A percentile compares a stretch with the other conserved stretches of the same genome.
phyloP scores from a whole-genome alignment of 2,797 vertebrate species.

The Microchirus variegatus region DNA sequence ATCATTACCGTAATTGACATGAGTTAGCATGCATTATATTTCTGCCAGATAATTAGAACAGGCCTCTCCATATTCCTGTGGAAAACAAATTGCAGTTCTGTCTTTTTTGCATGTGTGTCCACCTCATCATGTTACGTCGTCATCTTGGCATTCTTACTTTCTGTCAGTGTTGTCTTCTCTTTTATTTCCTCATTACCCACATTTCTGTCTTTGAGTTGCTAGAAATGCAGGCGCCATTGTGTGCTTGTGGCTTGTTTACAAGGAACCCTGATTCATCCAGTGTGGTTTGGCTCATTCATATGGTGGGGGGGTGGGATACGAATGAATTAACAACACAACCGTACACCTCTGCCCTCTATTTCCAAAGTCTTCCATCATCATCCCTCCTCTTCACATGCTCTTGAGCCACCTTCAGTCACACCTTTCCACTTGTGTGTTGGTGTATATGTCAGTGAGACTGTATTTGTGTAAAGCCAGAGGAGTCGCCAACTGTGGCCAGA shows the following conservation, averaged over 20 bases:
- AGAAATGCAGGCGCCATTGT: constrained; percentile 75
- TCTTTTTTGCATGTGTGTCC: too few species aligned
- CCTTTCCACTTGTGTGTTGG: constrained; percentile 71
- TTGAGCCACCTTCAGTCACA: constrained; percentile 63
- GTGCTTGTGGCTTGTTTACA: constrained; percentile 77
- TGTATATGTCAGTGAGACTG: constrained; percentile 55
- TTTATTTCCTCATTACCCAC: constrained; percentile 42
- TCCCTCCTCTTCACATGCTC: constrained; percentile 57
- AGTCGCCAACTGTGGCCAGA: constrained; percentile 64
- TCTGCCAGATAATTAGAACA: too few species aligned
- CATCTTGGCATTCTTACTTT: too few species aligned
- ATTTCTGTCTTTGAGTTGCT: constrained; percentile 40
- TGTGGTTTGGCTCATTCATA: constrained; percentile 70
- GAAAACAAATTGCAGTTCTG: too few species aligned
- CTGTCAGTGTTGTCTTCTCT: constrained; percentile 9
- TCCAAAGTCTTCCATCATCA: constrained; percentile 60
- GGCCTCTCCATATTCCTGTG: too few species aligned
- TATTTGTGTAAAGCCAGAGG: constrained; percentile 68
- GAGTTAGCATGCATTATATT: too few species aligned
- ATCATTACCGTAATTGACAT: too few species aligned
- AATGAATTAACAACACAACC: constrained; percentile 73
- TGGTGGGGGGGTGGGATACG: constrained; percentile 61
- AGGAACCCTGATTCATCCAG: constrained; percentile 76
- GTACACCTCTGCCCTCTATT: constrained; percentile 48
- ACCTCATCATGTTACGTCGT: too few species aligned